phyloP scores from a whole-genome alignment of 2,888 invertebrate species.

The Teleogryllus oceanicus region DNA sequence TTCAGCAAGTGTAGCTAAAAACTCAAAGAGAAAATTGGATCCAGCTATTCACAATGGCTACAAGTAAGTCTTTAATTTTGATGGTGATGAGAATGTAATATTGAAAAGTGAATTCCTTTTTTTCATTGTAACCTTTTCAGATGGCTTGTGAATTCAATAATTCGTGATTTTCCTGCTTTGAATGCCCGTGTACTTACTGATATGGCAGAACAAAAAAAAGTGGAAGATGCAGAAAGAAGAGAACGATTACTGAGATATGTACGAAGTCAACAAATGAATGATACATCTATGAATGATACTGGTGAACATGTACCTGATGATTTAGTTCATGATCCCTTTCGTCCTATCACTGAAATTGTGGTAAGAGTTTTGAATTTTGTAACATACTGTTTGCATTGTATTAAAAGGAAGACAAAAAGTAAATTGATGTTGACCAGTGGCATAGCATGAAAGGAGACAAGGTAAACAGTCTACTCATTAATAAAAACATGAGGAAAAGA shows the following conservation, averaged over 20 bases:
- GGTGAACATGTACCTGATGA: slow-evolving; percentile 4
- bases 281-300: background rate
- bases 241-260: slow-evolving; percentile 40
- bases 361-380: background rate
- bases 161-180: slow-evolving; percentile 60
- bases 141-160: slow-evolving; percentile 69
- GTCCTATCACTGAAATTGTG: slow-evolving; percentile 31
- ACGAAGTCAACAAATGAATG: background rate
- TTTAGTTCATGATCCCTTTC: slow-evolving; percentile 33
- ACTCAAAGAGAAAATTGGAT: slow-evolving; percentile 57
- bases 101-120: background rate
- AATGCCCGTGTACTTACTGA: slow-evolving; percentile 62
- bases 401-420: no score
- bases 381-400: no score
- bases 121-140: slow-evolving; percentile 38
- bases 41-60: slow-evolving; percentile 65
- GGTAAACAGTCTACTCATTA: no score
- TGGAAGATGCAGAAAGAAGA: slow-evolving; percentile 53
- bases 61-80: slow-evolving; percentile 41
- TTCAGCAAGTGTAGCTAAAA: slow-evolving; percentile 51
- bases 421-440: no score
- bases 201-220: slow-evolving; percentile 53
- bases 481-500: no score
- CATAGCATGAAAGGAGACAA: no score
- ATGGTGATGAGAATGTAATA: no score